phyloP scores from a whole-genome alignment of 2,113 vertebrate species.

The Phocoena sinus region DNA sequence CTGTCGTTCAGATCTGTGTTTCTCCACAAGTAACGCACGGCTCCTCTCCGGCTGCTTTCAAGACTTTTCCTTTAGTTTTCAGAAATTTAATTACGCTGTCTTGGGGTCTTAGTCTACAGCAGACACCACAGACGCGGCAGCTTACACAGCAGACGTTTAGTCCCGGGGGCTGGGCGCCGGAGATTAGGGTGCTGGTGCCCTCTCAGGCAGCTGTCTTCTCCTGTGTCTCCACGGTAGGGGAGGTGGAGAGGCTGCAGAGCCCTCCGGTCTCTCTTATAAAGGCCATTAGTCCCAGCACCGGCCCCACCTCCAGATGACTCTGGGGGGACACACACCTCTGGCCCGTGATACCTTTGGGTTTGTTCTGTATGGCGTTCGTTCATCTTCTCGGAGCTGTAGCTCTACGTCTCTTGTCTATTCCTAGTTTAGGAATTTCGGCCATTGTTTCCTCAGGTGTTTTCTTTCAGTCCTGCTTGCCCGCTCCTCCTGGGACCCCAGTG shows the following conservation, averaged over 20 bases:
- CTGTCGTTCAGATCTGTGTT: too few species aligned
- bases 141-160: too few species aligned
- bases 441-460: background rate
- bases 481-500: background rate
- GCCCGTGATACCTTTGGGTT: background rate
- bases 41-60: background rate
- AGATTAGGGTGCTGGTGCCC: background rate
- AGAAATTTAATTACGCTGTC: background rate
- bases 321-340: background rate
- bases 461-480: background rate
- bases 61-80: background rate
- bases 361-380: background rate
- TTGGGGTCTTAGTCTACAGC: background rate
- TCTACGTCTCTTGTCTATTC: background rate
- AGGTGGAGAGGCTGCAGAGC: background rate
- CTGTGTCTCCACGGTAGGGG: accelerated
- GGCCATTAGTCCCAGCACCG: background rate
- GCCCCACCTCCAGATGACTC: background rate
- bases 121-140: background rate
- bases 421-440: background rate
- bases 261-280: background rate
- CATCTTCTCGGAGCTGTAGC: background rate
- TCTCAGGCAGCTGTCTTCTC: accelerated
- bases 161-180: background rate
- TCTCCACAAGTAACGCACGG: accelerated